These are phyloP conservation scores for Tridacna gigas DNA, from an alignment of 2,888 invertebrate genomes.

Conservation along the genomic window DNA sequence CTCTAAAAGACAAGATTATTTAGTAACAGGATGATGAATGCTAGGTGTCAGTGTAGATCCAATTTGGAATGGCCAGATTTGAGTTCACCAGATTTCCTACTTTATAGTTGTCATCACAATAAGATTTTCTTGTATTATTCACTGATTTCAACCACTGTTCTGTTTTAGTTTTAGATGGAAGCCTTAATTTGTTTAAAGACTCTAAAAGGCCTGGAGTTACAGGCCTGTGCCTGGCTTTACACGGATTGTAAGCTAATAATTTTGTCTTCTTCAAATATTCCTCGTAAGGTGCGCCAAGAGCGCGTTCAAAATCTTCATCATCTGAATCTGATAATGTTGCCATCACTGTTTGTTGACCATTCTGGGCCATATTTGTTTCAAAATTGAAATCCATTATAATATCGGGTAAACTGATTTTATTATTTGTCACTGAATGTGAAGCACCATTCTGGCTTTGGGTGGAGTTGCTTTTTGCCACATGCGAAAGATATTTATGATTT, in stretches of 20 bases:
- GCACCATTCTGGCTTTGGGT: not conserved
- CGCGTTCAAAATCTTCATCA: slow-evolving; percentile 46
- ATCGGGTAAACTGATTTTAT: slow-evolving; percentile 64
- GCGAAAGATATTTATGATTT: not conserved
- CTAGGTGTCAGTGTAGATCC: slow-evolving; percentile 56
- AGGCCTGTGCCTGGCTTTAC: slow-evolving; percentile 55
- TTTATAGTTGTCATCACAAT: slow-evolving; percentile 44
- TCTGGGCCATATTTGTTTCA: slow-evolving; percentile 35
- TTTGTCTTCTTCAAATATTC: slow-evolving; percentile 44
- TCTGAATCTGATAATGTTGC: slow-evolving; percentile 23
- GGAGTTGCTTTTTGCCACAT: not conserved
- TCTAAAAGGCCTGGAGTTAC: slow-evolving; percentile 70
- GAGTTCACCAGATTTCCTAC: slow-evolving; percentile 42
- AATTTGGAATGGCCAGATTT: slow-evolving; percentile 42
- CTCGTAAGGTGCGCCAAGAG: slow-evolving; percentile 59
- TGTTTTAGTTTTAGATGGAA: slow-evolving; percentile 64
- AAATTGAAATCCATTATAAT: slow-evolving; percentile 67
- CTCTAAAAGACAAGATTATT: too few relatives aligned
- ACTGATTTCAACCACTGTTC: slow-evolving; percentile 67
- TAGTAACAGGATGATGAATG: too few relatives aligned
- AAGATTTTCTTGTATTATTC: slow-evolving; percentile 37
- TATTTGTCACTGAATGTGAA: slow-evolving; percentile 20
- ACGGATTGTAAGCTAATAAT: slow-evolving; percentile 49
- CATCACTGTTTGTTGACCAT: slow-evolving; percentile 2
- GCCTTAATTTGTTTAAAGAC: slow-evolving; percentile 60